phyloP scores from a whole-genome alignment of 1,140 invertebrate species.

The Solenopsis fugax region DNA sequence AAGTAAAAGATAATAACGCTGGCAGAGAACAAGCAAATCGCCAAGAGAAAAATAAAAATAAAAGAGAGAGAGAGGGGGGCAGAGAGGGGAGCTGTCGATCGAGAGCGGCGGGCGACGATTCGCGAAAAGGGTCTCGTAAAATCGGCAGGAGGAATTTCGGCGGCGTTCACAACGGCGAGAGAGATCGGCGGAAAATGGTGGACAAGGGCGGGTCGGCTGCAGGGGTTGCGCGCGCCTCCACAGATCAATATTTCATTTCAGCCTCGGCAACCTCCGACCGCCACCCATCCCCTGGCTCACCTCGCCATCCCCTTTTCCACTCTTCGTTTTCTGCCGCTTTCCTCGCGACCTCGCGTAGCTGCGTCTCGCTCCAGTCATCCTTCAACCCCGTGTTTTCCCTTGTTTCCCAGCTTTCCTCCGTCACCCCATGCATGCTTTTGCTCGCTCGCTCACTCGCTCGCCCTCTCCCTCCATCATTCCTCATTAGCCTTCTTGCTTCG shows the following conservation, averaged over 20 bases:
- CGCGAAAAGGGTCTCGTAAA: neutral
- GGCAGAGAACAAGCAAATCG: too few species aligned
- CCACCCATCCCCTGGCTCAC: constrained; percentile 64
- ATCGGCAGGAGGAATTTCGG: constrained; percentile 37
- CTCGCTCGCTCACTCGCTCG: neutral
- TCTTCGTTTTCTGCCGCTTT: constrained; percentile 37
- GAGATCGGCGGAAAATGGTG: constrained; percentile 70
- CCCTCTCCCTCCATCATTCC: constrained; percentile 18
- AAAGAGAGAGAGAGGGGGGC: too few species aligned
- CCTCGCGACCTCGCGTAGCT: constrained; percentile 52
- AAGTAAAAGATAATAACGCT: too few species aligned
- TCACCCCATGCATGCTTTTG: constrained; percentile 13
- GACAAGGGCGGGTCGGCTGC: constrained; percentile 83
- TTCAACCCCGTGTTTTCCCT: constrained; percentile 65
- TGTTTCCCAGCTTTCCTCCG: constrained; percentile 55
- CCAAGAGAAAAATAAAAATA: too few species aligned
- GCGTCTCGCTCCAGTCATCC: constrained; percentile 34
- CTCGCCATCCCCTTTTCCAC: constrained; percentile 62
- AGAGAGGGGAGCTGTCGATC: neutral
- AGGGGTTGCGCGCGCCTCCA: constrained; percentile 85
- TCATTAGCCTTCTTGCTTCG: constrained; percentile 46
- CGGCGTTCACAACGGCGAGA: constrained; percentile 51
- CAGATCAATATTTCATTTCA: constrained; percentile 87
- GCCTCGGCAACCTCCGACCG: constrained; percentile 77
- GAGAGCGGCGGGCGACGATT: neutral